Conservation (phyloP, 2,888 invertebrate species). For the Thecophora atra region DNA sequence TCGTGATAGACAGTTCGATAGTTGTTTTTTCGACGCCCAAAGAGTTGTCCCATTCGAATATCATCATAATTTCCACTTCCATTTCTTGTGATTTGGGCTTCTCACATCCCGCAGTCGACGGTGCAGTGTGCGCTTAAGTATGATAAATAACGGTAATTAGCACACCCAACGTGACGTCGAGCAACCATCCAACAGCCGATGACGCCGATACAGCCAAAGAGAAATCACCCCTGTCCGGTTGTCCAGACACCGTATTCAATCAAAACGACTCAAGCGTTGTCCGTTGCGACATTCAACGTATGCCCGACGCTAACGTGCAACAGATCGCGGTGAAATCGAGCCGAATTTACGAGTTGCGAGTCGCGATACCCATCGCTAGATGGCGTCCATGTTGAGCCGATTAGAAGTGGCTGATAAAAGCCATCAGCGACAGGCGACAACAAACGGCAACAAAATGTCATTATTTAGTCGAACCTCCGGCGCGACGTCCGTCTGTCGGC, state of each 20-base stretch:
- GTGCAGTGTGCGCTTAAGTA: constrained; percentile 9
- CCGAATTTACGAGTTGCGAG: constrained; percentile 23
- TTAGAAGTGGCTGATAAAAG: constrained; percentile 28
- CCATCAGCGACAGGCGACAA: constrained; percentile 36
- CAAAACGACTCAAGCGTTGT: not conserved
- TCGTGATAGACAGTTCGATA: too few relatives aligned
- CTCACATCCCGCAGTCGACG: too few relatives aligned
- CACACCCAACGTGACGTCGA: constrained; percentile 6
- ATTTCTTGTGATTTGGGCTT: too few relatives aligned
- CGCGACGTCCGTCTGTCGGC: constrained; percentile 4
- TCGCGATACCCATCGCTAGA: constrained; percentile 22
- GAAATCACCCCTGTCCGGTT: constrained; percentile 3
- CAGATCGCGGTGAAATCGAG: constrained; percentile 24
- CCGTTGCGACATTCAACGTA: not conserved
- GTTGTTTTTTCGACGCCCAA: too few relatives aligned
- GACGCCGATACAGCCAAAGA: not conserved
- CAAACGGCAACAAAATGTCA: constrained; percentile 42
- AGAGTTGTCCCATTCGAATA: too few relatives aligned
- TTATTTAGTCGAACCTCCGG: constrained; percentile 34
- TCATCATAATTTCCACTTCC: too few relatives aligned
- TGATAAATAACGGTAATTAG: constrained; percentile 36
- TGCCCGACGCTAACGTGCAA: constrained; percentile 26
- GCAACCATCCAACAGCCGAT: not conserved
- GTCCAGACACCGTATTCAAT: constrained; percentile 15
- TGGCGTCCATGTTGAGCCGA: constrained; percentile 24